These are phyloP conservation scores for Tachysurus vachellii DNA, from an alignment of 2,113 vertebrate genomes.

Conservation along the genomic window DNA sequence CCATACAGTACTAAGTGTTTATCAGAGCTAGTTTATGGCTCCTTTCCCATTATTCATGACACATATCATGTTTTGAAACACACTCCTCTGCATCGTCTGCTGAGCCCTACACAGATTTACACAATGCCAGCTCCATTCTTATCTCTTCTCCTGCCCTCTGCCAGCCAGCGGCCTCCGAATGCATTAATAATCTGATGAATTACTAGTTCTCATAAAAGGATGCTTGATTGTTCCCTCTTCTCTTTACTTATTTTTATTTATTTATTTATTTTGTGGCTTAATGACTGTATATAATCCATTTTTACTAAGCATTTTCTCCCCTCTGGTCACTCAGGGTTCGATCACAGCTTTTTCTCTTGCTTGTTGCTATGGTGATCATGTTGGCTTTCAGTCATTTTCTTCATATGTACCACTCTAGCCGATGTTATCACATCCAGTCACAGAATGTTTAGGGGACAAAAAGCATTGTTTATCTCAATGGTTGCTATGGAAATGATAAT, in stretches of 20 bases:
- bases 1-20: constrained; percentile 64
- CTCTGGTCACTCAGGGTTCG: constrained; percentile 19
- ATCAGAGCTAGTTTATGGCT: constrained; percentile 68
- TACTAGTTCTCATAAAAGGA: not conserved
- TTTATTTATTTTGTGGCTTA: constrained; percentile 12
- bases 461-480: constrained; percentile 33
- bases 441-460: constrained; percentile 25
- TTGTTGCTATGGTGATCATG: constrained; percentile 34
- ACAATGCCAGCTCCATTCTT: constrained; percentile 36
- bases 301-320: constrained; percentile 2
- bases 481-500: constrained; percentile 42
- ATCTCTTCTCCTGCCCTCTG: constrained; percentile 30
- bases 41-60: constrained; percentile 58
- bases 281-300: constrained; percentile 20
- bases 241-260: not conserved
- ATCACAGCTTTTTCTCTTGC: constrained; percentile 8
- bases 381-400: constrained; percentile 18
- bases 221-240: not conserved
- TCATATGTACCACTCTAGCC: constrained; percentile 1
- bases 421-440: not conserved
- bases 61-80: constrained; percentile 67
- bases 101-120: constrained; percentile 41
- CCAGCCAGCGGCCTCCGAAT: constrained; percentile 29
- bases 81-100: constrained; percentile 51
- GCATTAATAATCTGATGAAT: not conserved